phyloP scores from a whole-genome alignment of 2,797 vertebrate genomes.

The Hippocampus kuda region DNA sequence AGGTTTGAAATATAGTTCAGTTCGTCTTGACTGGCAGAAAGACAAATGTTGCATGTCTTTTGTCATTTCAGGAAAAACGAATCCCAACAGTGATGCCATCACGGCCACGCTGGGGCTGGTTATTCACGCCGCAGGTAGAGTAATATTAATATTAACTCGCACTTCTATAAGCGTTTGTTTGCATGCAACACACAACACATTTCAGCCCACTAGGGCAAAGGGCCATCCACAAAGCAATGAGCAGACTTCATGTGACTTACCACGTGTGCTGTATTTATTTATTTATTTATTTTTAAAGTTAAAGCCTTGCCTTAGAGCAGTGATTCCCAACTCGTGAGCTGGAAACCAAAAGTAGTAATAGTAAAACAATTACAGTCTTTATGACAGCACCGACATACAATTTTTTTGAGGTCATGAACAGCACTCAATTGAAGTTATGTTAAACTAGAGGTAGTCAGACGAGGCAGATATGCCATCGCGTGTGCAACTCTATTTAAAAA shows the following conservation, averaged over 20 bases:
- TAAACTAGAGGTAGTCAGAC: no score
- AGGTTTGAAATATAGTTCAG: no score
- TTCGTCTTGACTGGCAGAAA: no score
- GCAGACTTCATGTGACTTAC: slow-evolving; percentile 31
- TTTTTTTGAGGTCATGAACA: not conserved
- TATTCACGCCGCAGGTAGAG: slow-evolving; percentile 64
- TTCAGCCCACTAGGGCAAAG: not conserved
- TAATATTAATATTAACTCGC: not conserved
- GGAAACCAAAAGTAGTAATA: not conserved
- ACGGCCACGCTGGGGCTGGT: slow-evolving; percentile 61
- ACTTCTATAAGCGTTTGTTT: slow-evolving; percentile 2
- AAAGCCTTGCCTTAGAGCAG: not conserved
- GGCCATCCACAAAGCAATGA: slow-evolving; percentile 10
- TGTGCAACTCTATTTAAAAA: not conserved
- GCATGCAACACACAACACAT: not conserved
- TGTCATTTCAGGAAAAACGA: slow-evolving; percentile 47
- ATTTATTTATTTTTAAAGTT: not conserved
- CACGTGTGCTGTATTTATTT: slow-evolving; percentile 24
- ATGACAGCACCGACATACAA: not conserved
- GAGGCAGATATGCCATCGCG: no score
- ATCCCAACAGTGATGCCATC: slow-evolving; percentile 42
- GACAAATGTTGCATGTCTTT: not conserved
- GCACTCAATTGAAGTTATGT: not conserved
- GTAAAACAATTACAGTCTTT: not conserved
- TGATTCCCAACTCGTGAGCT: not conserved